Evolutionary conservation across 1,140 invertebrate genomes (phyloP).

Genomic region (Hypothenemus hampei): DNA sequence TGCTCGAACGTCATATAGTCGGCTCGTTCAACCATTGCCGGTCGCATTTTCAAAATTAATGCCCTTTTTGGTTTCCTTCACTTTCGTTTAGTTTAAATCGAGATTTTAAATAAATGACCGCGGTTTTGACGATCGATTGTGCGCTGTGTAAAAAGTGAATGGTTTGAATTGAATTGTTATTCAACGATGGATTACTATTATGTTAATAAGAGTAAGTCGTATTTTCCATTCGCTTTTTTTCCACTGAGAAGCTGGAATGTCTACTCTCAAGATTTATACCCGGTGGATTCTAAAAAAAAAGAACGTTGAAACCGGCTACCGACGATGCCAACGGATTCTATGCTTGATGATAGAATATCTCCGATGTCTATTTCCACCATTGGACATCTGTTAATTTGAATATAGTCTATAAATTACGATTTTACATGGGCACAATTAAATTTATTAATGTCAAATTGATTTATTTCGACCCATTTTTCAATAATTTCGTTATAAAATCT

Average conservation of each 20-base stretch:
- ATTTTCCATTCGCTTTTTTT: constrained; percentile 22
- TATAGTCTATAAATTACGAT: constrained; percentile 18
- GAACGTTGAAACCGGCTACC: constrained; percentile 14
- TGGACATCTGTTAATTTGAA: constrained; percentile 22
- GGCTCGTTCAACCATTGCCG: constrained; percentile 7
- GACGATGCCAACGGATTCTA: constrained; percentile 16
- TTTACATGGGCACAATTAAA: constrained; percentile 20
- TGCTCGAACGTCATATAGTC: constrained; percentile 18
- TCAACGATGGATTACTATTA: constrained; percentile 27
- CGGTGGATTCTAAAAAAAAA: constrained; percentile 12
- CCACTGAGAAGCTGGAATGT: constrained; percentile 1
- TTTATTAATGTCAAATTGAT: constrained; percentile 19
- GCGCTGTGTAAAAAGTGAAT: constrained; percentile 28
- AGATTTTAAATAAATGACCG: constrained; percentile 9
- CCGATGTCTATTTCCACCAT: constrained; percentile 18
- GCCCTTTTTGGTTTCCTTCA: constrained; percentile 12
- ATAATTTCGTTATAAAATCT: background rate
- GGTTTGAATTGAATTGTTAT: constrained; percentile 21
- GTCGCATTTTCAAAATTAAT: constrained; percentile 20
- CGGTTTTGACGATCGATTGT: constrained; percentile 20
- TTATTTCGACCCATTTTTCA: background rate
- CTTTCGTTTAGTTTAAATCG: constrained; percentile 15
- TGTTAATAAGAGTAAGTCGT: constrained; percentile 31
- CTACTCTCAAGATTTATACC: constrained; percentile 20
- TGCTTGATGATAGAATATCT: constrained; percentile 22